phyloP scores from a whole-genome alignment of 2,797 vertebrate species.

The Harpagifer antarcticus region DNA sequence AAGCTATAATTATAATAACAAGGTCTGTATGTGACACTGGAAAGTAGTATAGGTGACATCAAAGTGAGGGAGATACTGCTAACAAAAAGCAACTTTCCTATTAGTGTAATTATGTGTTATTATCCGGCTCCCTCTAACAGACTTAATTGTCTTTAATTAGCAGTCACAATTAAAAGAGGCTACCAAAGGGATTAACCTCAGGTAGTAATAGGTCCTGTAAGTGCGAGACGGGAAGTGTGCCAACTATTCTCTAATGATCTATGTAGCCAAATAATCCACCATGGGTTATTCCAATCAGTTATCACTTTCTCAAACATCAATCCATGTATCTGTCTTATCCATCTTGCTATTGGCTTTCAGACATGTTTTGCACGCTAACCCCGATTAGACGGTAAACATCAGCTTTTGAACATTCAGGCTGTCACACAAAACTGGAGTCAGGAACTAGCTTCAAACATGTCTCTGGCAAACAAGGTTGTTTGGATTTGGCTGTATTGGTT shows the following conservation, averaged over 20 bases:
- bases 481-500: not conserved
- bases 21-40: not conserved
- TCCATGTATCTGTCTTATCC: not conserved
- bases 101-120: slow-evolving; percentile 52
- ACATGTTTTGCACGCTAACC: not conserved
- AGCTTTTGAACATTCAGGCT: not conserved
- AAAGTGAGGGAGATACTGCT: not conserved
- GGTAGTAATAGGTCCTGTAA: slow-evolving; percentile 19
- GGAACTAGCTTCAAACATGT: not conserved
- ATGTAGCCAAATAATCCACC: not conserved
- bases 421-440: too few species aligned
- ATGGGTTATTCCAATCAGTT: not conserved
- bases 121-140: slow-evolving; percentile 34
- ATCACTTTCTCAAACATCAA: not conserved
- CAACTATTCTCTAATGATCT: slow-evolving; percentile 20
- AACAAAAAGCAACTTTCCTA: slow-evolving; percentile 31
- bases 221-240: slow-evolving; percentile 13
- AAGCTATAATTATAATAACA: slow-evolving; percentile 15
- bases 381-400: not conserved
- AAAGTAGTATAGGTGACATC: not conserved
- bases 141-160: slow-evolving; percentile 60
- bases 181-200: slow-evolving; percentile 30
- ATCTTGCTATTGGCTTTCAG: not conserved
- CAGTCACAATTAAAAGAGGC: slow-evolving; percentile 22
- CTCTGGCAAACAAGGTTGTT: not conserved